Conservation (phyloP, 2,888 invertebrate species). For the Cheiracanthium punctorium region DNA sequence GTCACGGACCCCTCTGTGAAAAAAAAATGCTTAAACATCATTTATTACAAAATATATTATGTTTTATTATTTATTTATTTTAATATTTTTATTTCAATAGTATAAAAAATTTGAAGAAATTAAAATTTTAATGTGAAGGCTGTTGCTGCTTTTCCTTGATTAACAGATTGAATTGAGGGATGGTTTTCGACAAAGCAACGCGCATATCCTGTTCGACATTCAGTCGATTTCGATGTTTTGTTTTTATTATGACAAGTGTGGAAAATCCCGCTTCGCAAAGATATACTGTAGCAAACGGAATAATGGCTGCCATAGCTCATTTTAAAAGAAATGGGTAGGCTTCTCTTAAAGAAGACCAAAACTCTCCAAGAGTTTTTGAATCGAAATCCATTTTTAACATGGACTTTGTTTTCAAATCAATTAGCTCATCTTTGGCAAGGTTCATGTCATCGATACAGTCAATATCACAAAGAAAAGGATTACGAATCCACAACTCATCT, state of each 20-base stretch:
- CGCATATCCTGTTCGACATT: slow-evolving; percentile 35
- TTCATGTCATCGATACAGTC: slow-evolving; percentile 49
- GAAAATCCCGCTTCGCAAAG: slow-evolving; percentile 43
- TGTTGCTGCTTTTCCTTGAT: slow-evolving; percentile 44
- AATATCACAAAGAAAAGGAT: slow-evolving; percentile 29
- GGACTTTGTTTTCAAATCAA: slow-evolving; percentile 52
- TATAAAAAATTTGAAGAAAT: too few species aligned
- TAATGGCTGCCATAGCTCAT: slow-evolving; percentile 39
- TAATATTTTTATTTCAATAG: too few species aligned
- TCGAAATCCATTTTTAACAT: slow-evolving; percentile 50
- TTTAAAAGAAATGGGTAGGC: slow-evolving; percentile 43
- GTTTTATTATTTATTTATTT: too few species aligned
- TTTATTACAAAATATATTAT: too few species aligned
- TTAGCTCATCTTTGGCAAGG: slow-evolving; percentile 53
- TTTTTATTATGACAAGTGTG: slow-evolving; percentile 32
- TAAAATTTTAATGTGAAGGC: slow-evolving; percentile 47
- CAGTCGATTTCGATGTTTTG: slow-evolving; percentile 41
- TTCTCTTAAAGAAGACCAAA: too few species aligned
- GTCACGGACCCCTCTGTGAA: slow-evolving; percentile 22
- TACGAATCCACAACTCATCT: slow-evolving; percentile 19
- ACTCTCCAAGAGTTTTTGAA: too few species aligned
- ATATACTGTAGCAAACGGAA: slow-evolving; percentile 41
- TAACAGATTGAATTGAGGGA: slow-evolving; percentile 44
- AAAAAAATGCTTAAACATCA: too few species aligned
- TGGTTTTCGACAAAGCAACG: slow-evolving; percentile 45